Conservation (phyloP, 2,797 vertebrate species). For the Crocidura indochinensis region DNA sequence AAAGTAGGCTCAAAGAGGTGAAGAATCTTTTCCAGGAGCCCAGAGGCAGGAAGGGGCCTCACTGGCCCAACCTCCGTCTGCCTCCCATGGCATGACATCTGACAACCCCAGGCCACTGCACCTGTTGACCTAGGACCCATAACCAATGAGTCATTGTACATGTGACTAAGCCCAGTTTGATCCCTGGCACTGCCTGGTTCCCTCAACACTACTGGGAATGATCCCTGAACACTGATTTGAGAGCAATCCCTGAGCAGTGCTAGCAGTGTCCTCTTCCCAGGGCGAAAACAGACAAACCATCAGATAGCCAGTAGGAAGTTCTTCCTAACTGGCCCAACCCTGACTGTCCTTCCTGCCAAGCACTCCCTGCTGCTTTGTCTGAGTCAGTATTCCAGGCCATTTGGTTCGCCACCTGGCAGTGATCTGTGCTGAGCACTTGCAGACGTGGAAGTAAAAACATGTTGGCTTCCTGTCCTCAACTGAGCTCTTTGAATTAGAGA, state of each 20-base stretch:
- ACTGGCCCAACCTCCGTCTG: neutral
- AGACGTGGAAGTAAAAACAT: neutral
- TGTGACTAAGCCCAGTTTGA: neutral
- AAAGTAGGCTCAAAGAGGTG: neutral
- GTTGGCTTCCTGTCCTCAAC: constrained; percentile 1
- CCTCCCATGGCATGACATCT: neutral
- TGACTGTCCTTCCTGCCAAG: neutral
- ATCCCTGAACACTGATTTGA: too few species aligned
- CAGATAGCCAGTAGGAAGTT: neutral
- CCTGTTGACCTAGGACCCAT: neutral
- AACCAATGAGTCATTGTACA: neutral
- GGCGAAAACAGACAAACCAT: too few species aligned
- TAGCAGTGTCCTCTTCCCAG: neutral
- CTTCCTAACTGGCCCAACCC: neutral
- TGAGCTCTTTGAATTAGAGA: neutral
- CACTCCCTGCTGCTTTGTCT: neutral
- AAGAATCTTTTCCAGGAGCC: neutral
- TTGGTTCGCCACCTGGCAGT: neutral
- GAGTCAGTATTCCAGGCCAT: neutral
- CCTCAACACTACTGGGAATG: neutral
- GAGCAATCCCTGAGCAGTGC: neutral
- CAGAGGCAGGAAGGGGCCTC: neutral
- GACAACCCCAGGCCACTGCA: neutral
- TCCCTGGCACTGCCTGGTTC: neutral
- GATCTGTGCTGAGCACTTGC: neutral